Evolutionary conservation across 2,888 invertebrate genomes (phyloP).

Genomic region (Dorcus hopei): DNA sequence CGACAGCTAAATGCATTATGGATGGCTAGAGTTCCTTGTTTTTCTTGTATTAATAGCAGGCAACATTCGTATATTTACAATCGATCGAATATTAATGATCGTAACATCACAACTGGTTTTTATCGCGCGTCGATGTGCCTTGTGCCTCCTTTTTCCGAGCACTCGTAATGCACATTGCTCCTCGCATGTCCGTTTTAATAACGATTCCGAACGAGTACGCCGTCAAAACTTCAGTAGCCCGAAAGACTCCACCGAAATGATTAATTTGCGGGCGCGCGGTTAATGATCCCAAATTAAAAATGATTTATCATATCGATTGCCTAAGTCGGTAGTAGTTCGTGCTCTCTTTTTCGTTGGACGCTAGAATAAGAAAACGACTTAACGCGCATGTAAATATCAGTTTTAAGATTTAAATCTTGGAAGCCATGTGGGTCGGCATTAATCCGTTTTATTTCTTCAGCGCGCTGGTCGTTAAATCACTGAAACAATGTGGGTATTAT

Average conservation of each 20-base stretch:
- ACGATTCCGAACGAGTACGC: too few species aligned
- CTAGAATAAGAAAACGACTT: conserved; percentile 4
- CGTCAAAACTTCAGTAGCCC: too few species aligned
- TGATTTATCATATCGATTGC: neutral
- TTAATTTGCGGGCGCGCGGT: too few species aligned
- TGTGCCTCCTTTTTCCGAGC: neutral
- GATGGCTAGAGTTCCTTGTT: conserved; percentile 5
- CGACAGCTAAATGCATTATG: conserved; percentile 5
- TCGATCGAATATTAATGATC: conserved; percentile 24
- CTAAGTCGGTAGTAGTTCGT: conserved; percentile 2
- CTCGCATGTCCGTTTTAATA: too few species aligned
- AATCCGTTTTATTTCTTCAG: conserved; percentile 8
- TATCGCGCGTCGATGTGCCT: conserved; percentile 1
- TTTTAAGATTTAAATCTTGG: conserved; percentile 9
- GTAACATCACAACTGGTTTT: conserved; percentile 5
- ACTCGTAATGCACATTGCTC: conserved; percentile 1
- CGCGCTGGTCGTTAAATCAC: conserved; percentile 21
- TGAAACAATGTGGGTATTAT: conserved; percentile 33
- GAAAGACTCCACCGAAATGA: too few species aligned
- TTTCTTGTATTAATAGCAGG: conserved; percentile 16
- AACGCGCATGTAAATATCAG: conserved; percentile 15
- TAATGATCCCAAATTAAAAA: neutral
- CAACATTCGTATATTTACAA: conserved; percentile 18
- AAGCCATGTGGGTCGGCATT: conserved; percentile 10
- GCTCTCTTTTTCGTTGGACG: conserved; percentile 1